phyloP scores from a whole-genome alignment of 2,113 vertebrate genomes.

The Macrotis lagotis region DNA sequence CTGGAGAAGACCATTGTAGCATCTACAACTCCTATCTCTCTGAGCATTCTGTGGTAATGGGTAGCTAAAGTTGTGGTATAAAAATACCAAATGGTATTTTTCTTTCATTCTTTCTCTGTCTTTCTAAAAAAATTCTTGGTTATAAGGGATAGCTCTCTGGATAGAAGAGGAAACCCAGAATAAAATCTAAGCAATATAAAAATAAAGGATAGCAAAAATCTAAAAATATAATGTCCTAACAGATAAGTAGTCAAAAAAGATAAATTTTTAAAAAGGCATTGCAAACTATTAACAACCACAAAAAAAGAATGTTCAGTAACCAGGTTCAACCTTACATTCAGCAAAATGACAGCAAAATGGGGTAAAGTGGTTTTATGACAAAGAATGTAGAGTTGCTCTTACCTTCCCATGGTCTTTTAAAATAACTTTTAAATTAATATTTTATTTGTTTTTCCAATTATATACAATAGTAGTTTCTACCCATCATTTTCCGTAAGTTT shows the following conservation, averaged over 20 bases:
- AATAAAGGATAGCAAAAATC: too few species aligned
- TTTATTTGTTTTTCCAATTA: too few species aligned
- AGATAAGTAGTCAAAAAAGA: not conserved
- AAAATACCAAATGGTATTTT: too few species aligned
- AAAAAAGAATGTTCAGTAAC: not conserved
- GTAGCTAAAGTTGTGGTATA: not conserved
- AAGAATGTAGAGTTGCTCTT: not conserved
- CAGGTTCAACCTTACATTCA: not conserved
- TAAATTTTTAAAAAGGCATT: not conserved
- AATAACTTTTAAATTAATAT: too few species aligned
- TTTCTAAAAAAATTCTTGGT: not conserved
- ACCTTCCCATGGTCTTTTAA: too few species aligned
- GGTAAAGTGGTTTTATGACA: not conserved
- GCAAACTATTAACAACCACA: not conserved
- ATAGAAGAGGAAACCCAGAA: too few species aligned
- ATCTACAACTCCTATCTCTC: not conserved
- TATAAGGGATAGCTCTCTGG: not conserved
- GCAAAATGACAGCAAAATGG: not conserved
- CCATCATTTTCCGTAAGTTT: too few species aligned
- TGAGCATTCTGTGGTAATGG: not conserved
- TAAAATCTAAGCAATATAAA: too few species aligned
- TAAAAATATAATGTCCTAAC: too few species aligned
- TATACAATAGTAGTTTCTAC: too few species aligned
- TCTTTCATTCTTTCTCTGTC: not conserved
- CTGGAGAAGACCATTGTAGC: not conserved